Conservation (phyloP, 2,797 vertebrate species). For the Propithecus deckenii region DNA sequence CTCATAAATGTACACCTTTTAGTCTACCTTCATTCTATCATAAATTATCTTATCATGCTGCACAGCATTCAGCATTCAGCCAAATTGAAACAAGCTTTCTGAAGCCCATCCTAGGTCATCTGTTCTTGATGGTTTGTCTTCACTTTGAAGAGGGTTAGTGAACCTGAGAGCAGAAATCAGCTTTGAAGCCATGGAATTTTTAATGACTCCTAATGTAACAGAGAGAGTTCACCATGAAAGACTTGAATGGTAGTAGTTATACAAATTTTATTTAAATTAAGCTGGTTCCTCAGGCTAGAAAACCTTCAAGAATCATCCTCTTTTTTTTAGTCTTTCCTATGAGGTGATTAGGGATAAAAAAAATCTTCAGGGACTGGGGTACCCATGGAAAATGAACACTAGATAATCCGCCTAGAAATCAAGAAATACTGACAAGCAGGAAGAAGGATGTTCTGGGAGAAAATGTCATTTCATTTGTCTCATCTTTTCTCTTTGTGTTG, state of each 20-base stretch:
- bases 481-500: neutral
- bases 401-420: neutral
- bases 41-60: slow-evolving; percentile 51
- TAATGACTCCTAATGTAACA: neutral
- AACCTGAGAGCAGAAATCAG: neutral
- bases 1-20: slow-evolving; percentile 34
- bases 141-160: neutral
- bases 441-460: neutral
- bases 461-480: neutral
- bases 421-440: neutral
- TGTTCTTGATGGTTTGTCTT: slow-evolving; percentile 28
- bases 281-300: neutral
- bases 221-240: neutral
- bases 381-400: neutral
- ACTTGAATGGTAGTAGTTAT: neutral
- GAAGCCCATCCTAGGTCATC: slow-evolving; percentile 5
- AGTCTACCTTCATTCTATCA: slow-evolving; percentile 57
- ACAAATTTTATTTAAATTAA: neutral
- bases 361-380: neutral
- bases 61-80: neutral
- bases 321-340: neutral
- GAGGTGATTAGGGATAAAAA: neutral
- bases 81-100: slow-evolving; percentile 36
- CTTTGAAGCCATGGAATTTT: neutral
- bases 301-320: neutral